Base-by-base conservation (phyloP, 2,797 vertebrate species). In the Enteromius radiatus region DNA sequence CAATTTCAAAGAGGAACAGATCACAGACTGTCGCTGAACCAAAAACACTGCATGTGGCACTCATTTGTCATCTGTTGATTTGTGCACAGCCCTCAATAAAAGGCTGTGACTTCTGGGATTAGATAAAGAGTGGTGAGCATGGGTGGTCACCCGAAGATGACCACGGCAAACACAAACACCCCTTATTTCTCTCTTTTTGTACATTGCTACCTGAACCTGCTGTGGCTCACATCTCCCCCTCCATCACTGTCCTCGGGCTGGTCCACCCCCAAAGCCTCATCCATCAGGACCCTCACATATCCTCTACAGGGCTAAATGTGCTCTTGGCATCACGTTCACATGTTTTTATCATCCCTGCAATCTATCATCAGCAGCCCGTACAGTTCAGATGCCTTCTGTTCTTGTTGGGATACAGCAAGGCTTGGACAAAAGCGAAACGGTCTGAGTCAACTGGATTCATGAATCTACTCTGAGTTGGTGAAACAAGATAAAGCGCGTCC, bases 161-260 rank as follows among this genome's bases (percentile, higher is more conserved):
- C 21, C 23, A 14, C 28, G 23, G 0, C 71, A 73, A 69, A 68
- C 33, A 74, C 59, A 26, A 63, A 33, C 59, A 36, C 83, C 31
- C 71, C 49, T 26, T 43, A 64, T 59, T 17, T 64, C 19, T 63
- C 23, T 64, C 17, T 31, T n/a, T 70, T 63, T 43, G 65, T 67
- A 68, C 77, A 85, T 38, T 59, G 21, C 67, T 76, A 61, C 76
- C 41, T 78, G 74, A 81, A 83, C 71, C 76, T 77, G 63, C 33
- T 68, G 12, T 56, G 21, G 26, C 64, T 76, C 52, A 67, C 33
- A 59, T 85, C 54, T 59, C 31, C 52, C 70, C 45, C 73, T 87
- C 82, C 54, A 80, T 88, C 85, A 84, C 43, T 82, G 84, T 82
- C 84, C n/a, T 15, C 2, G 23, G 63, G 31, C 65, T 84, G 45